Percentiles rank a stretch among this genome's conserved stretches.
Evolutionary conservation across 2,888 invertebrate genomes (phyloP).

Genomic region (Phyllotreta cruciferae): DNA sequence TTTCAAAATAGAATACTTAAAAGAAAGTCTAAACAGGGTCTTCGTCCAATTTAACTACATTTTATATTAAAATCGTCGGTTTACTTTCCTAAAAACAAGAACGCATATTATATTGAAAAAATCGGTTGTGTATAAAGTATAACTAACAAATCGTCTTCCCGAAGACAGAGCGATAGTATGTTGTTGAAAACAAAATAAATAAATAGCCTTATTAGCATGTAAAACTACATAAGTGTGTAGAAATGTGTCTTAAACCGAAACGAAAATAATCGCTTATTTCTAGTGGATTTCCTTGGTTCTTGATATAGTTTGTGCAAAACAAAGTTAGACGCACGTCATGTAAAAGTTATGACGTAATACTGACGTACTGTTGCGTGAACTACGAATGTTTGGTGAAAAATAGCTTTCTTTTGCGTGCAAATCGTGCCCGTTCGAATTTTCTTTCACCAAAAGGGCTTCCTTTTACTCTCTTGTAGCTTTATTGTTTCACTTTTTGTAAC

Average conservation of each 20-base stretch:
- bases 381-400: too few species aligned
- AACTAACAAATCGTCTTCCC: constrained; percentile 9
- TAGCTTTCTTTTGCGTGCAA: too few species aligned
- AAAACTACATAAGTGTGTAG: constrained; percentile 8
- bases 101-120: neutral
- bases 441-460: too few species aligned
- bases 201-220: constrained; percentile 17
- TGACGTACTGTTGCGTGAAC: too few species aligned
- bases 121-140: neutral
- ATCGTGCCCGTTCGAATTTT: too few species aligned
- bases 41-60: neutral
- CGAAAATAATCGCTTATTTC: neutral
- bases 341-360: too few species aligned
- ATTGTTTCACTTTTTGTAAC: constrained; percentile 3
- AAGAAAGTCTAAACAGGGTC: constrained; percentile 3
- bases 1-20: neutral
- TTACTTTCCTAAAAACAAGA: neutral
- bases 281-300: constrained; percentile 2
- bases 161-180: neutral
- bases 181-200: too few species aligned
- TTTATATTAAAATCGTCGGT: neutral
- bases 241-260: constrained; percentile 15
- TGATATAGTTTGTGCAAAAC: too few species aligned
- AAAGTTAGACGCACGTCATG: too few species aligned
- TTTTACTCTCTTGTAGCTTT: too few species aligned